These are phyloP conservation scores for Terebella lapidaria DNA, from an alignment of 2,888 invertebrate species.

Conservation along the genomic window DNA sequence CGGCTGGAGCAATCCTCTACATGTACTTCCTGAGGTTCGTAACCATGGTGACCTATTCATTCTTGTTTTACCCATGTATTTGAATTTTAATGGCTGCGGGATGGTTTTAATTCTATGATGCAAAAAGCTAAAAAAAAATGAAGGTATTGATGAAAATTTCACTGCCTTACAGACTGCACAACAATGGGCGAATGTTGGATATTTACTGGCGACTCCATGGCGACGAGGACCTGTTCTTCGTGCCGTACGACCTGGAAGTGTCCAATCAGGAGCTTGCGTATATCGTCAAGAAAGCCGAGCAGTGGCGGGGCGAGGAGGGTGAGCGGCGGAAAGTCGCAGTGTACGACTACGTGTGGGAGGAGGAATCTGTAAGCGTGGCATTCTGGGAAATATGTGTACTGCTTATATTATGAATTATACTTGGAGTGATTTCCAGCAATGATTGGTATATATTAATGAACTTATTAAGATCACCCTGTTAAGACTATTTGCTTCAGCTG, in stretches of 20 bases:
- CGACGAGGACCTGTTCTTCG: constrained; percentile 41
- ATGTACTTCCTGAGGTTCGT: constrained; percentile 52
- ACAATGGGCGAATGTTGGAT: constrained; percentile 50
- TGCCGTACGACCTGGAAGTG: constrained; percentile 48
- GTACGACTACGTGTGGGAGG: constrained; percentile 50
- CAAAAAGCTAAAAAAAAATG: no score
- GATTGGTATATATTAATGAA: neutral
- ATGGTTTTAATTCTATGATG: no score
- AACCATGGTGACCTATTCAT: no score
- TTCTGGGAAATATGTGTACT: no score
- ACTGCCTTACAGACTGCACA: constrained; percentile 38
- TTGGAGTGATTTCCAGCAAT: no score
- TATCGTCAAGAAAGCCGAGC: constrained; percentile 40
- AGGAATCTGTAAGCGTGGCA: constrained; percentile 43
- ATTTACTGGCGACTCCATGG: constrained; percentile 49
- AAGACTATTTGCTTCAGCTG: neutral
- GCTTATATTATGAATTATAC: no score
- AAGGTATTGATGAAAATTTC: no score
- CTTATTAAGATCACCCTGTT: neutral
- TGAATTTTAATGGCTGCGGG: neutral
- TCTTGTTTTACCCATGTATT: neutral
- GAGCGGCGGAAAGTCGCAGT: constrained; percentile 45
- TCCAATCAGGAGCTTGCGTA: constrained; percentile 47
- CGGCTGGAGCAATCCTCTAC: constrained; percentile 42
- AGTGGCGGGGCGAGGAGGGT: constrained; percentile 50